Base-by-base conservation (phyloP, 2,888 invertebrate species). In the Lepidocyrtoides sp. region DNA sequence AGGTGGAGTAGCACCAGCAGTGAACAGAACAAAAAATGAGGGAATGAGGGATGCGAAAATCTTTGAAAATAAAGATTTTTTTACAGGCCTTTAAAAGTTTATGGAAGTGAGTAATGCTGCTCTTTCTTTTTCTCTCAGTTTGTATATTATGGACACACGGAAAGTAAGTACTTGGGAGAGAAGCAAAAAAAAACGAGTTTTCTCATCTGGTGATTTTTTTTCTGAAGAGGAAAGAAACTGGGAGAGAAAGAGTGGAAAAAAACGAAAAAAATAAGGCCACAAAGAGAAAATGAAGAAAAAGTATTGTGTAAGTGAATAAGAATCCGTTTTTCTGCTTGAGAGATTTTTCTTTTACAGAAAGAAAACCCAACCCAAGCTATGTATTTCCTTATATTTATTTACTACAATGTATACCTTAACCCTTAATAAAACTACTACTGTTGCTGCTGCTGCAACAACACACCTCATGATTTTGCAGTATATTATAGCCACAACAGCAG, bases 71-170 rank as follows among this genome's bases (percentile, higher is more conserved):
- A 89, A 89, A 89, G 89, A 89, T n/a, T n/a, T 89, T 89, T 89
- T 89, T 89, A 89, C 83, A 66, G 89, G 83, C 89, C 89, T 89
- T 89, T 89, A 89, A 89, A 89, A 89, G 83, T 89, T 89, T 89
- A 89, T 89, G 83, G 89, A 89, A 89, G 29, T 83, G 83, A 63
- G 89, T n/a, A 85, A 51, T 29, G 29, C 44, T 26, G 85, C 57
- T 41, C 57, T 54, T 23, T 57, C 26, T 26, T 23, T 20, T 14
- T 48, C 29, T 54, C 17, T 20, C 32, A 54, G 54, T 79, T 54
- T 79, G 36, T 26, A 26, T 63, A 57, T 54, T 57, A 79, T 17
- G 44, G 32, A 82, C 82, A 82, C 32, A 48, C 12, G 26, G 23
- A 72, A 12, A 23, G n/a, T n/a, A n/a, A n/a, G n/a, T 63, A 29